Evolutionary conservation across 2,888 invertebrate species (phyloP).

Genomic region (Rhyacophila evoluta): DNA sequence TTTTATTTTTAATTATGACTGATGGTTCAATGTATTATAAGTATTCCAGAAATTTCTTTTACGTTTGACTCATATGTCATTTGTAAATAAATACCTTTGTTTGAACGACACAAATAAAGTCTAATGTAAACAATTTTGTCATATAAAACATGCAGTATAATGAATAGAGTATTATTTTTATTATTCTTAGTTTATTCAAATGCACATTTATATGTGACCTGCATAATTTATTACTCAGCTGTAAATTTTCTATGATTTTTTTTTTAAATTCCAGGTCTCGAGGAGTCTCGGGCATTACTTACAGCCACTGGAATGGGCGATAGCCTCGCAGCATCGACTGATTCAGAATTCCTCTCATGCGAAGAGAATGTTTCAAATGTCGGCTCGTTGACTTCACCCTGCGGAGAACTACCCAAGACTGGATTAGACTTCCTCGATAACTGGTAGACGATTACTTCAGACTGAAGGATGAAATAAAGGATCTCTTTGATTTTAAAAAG

Average conservation of each 20-base stretch:
- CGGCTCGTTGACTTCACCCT: conserved; percentile 23
- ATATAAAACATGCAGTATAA: not conserved
- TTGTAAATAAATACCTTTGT: too few species aligned
- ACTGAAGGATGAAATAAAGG: not conserved
- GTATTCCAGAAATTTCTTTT: not conserved
- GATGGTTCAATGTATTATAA: too few species aligned
- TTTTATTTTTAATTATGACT: too few species aligned
- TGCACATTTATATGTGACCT: not conserved
- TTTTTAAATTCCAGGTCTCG: conserved; percentile 61
- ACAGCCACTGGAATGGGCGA: conserved; percentile 60
- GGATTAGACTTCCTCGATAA: conserved; percentile 75
- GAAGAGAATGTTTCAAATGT: conserved; percentile 40
- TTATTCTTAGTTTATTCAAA: not conserved
- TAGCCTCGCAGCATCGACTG: conserved; percentile 64
- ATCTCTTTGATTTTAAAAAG: not conserved
- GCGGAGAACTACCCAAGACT: conserved; percentile 68
- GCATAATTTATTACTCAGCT: not conserved
- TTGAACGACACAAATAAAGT: not conserved
- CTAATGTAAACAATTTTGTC: not conserved
- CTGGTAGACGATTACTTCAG: conserved; percentile 65
- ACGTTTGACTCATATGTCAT: not conserved
- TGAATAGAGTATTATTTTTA: too few species aligned
- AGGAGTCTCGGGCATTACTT: conserved; percentile 66
- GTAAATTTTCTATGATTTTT: not conserved
- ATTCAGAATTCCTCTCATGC: conserved; percentile 63